Percentiles rank a stretch among this genome's conserved stretches.
Evolutionary conservation across 2,113 vertebrate species (phyloP).

Genomic region (Notiomystis cincta): DNA sequence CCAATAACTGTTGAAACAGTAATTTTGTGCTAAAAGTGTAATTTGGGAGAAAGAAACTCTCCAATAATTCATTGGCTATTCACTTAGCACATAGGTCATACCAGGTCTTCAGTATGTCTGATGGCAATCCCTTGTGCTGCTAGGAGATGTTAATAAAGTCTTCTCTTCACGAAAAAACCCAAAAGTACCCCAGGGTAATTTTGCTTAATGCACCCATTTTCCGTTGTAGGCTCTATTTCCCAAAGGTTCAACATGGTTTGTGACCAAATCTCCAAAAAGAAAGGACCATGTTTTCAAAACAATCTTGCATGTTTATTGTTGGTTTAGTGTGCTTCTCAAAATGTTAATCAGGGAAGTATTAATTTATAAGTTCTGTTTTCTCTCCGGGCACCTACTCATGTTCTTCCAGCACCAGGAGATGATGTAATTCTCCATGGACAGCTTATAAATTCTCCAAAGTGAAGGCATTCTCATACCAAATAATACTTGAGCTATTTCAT

Average conservation of each 20-base stretch:
- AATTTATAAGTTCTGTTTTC: not conserved
- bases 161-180: not conserved
- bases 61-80: not conserved
- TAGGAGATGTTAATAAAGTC: not conserved
- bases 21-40: not conserved
- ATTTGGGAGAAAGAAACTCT: not conserved
- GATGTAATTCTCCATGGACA: not conserved
- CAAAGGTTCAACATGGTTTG: not conserved
- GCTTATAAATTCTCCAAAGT: not conserved
- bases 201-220: not conserved
- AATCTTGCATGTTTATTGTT: not conserved
- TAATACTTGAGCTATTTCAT: not conserved
- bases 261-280: not conserved
- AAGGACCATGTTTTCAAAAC: not conserved
- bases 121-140: not conserved
- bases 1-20: not conserved
- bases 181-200: not conserved
- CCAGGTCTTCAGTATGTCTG: not conserved
- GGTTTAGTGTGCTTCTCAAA: not conserved
- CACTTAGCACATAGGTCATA: not conserved
- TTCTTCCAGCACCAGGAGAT: not conserved
- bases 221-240: not conserved
- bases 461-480: not conserved
- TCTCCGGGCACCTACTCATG: not conserved
- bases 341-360: not conserved